A percentile compares a stretch with the other conserved stretches of the same genome.
phyloP scores from a whole-genome alignment of 2,797 vertebrate genomes.

The Protonibea diacanthus region DNA sequence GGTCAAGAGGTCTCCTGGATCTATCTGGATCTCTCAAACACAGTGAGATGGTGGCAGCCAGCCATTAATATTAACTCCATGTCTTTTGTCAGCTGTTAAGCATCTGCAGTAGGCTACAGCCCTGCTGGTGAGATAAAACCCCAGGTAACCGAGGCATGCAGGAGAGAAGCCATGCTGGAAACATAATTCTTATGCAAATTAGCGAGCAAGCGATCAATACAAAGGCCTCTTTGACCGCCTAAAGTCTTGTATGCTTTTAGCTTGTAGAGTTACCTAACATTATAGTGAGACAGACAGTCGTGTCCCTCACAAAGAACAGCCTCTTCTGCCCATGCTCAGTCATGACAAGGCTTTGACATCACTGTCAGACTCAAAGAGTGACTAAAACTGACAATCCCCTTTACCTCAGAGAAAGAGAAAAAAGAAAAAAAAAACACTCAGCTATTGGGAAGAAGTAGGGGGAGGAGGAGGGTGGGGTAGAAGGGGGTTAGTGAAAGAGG shows the following conservation, averaged over 20 bases:
- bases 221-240: constrained; percentile 33
- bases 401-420: constrained; percentile 72
- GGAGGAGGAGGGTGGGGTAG: constrained; percentile 5
- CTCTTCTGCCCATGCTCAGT: constrained; percentile 61
- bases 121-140: constrained; percentile 17
- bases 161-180: constrained; percentile 21
- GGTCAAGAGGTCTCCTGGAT: constrained; percentile 13
- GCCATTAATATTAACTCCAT: constrained; percentile 6
- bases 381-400: constrained; percentile 75
- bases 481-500: constrained; percentile 29
- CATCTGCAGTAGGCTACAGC: neutral
- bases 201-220: constrained; percentile 18
- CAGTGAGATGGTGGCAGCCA: constrained; percentile 23
- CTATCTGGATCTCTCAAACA: constrained; percentile 21
- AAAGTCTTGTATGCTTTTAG: constrained; percentile 11
- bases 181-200: constrained; percentile 44
- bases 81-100: constrained; percentile 27
- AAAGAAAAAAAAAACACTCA: constrained; percentile 35
- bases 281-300: constrained; percentile 48
- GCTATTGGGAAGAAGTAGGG: constrained; percentile 47
- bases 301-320: constrained; percentile 42
- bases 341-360: constrained; percentile 73
- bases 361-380: constrained; percentile 61
- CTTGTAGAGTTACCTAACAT: constrained; percentile 50
- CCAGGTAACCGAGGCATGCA: constrained; percentile 30